phyloP scores from a whole-genome alignment of 2,797 vertebrate genomes.

The Sebastes matsubarae region DNA sequence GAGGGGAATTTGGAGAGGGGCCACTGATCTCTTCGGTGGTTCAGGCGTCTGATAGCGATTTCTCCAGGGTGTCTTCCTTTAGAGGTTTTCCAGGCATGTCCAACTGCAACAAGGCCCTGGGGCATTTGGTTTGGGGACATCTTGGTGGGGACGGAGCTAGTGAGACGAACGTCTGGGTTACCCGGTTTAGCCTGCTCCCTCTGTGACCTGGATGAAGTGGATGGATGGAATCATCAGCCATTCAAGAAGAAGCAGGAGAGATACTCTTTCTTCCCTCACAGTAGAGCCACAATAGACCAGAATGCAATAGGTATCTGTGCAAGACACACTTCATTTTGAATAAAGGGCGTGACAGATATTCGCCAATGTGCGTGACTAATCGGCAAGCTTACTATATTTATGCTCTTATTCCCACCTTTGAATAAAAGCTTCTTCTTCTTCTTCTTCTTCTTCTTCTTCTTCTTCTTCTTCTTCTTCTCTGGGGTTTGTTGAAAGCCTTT shows the following conservation, averaged over 20 bases:
- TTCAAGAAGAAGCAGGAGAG: background rate
- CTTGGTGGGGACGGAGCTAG: background rate
- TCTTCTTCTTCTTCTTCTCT: background rate
- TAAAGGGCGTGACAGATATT: background rate
- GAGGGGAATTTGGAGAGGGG: background rate
- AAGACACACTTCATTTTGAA: background rate
- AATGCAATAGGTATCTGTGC: background rate
- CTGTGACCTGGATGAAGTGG: background rate
- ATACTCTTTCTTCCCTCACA: background rate
- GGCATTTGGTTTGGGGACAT: background rate
- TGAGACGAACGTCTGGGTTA: background rate
- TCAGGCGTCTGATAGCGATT: background rate
- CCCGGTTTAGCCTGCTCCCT: background rate
- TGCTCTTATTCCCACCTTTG: background rate
- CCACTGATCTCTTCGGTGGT: background rate
- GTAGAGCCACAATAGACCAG: background rate
- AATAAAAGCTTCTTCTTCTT: background rate
- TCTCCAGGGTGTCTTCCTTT: background rate
- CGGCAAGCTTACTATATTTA: conserved; percentile 14
- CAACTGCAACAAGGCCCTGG: background rate
- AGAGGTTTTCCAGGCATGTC: background rate
- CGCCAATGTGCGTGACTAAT: background rate
- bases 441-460: background rate
- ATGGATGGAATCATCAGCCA: background rate
- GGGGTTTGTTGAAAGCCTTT: conserved; percentile 16